A percentile compares a stretch with the other conserved stretches of the same genome.
Evolutionary conservation across 2,113 vertebrate species (phyloP).

Genomic region (Malurus elegans): DNA sequence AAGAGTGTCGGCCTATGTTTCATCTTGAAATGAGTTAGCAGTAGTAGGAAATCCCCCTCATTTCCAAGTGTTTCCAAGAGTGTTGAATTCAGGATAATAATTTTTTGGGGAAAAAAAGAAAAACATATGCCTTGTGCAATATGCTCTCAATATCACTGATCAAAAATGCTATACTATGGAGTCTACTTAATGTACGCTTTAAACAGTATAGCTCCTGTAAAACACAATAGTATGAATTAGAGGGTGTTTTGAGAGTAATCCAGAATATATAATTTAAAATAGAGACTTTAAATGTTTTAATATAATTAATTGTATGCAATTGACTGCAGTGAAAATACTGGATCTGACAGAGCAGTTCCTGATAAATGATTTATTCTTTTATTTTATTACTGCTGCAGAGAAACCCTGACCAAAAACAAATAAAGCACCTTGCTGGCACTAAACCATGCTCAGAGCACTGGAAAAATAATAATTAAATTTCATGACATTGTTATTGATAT

Average conservation of each 20-base stretch:
- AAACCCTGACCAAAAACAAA: not conserved
- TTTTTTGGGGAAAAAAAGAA: not conserved
- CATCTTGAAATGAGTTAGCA: slow-evolving; percentile 3
- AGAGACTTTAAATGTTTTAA: not conserved
- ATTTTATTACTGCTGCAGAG: not conserved
- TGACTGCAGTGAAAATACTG: not conserved
- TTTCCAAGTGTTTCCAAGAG: slow-evolving; percentile 22
- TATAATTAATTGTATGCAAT: not conserved
- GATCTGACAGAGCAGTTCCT: not conserved
- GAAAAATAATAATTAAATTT: not conserved
- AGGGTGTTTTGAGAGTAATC: not conserved
- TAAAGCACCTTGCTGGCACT: not conserved
- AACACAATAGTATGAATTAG: not conserved
- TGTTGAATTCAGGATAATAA: slow-evolving; percentile 5
- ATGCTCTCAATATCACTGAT: not conserved
- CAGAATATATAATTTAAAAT: not conserved
- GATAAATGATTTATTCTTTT: not conserved
- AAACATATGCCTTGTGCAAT: not conserved
- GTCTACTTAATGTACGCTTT: not conserved
- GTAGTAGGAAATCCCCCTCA: not conserved
- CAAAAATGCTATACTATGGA: not conserved
- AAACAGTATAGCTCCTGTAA: not conserved
- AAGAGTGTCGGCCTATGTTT: not conserved
- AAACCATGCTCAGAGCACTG: not conserved
- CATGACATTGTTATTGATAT: not conserved